These are phyloP conservation scores for Eulemur rufifrons DNA, from an alignment of 2,113 vertebrate genomes.

Conservation along the genomic window DNA sequence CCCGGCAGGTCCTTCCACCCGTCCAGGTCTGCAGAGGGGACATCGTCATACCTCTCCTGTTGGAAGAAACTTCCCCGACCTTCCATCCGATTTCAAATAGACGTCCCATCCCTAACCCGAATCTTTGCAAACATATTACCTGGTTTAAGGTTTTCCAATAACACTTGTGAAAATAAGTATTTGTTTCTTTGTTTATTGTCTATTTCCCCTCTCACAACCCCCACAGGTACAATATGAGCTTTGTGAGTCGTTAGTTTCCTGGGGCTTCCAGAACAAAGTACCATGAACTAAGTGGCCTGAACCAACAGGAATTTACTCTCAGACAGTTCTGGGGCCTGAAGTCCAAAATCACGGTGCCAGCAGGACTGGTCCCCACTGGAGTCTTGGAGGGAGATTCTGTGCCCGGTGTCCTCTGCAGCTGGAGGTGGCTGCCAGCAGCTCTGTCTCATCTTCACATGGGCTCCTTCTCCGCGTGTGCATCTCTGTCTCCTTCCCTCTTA, in stretches of 20 bases:
- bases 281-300: not conserved
- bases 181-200: not conserved
- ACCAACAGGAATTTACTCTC: too few relatives aligned
- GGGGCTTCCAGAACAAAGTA: not conserved
- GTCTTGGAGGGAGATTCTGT: not conserved
- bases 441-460: too few relatives aligned
- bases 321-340: not conserved
- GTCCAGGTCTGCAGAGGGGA: not conserved
- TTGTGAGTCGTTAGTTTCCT: not conserved
- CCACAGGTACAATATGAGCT: not conserved
- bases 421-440: accelerated
- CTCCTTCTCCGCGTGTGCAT: too few relatives aligned
- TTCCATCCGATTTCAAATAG: not conserved
- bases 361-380: not conserved
- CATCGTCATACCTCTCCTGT: not conserved
- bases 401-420: not conserved
- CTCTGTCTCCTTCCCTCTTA: not conserved
- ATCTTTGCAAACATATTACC: not conserved
- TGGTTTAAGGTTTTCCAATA: not conserved
- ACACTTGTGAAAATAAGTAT: not conserved
- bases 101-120: not conserved
- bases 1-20: too few relatives aligned
- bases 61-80: not conserved
- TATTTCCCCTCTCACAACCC: too few relatives aligned
- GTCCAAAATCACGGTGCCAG: not conserved